Percentiles rank a stretch among this genome's conserved stretches.
Conservation (phyloP, 2,797 vertebrate species). For the Pitangus sulphuratus region DNA sequence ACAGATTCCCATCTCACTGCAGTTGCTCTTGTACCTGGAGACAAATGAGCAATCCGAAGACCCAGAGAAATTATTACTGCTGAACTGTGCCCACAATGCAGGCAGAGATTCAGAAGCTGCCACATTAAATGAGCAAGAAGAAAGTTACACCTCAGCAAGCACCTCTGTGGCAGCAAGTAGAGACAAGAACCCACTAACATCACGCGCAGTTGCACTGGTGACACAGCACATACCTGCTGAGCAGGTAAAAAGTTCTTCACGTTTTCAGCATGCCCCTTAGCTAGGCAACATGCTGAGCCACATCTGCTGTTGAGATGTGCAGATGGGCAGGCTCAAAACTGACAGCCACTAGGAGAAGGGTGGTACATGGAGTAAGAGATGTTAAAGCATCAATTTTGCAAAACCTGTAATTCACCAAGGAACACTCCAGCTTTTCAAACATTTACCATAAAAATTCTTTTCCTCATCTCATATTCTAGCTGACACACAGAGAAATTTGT, state of each 20-base stretch:
- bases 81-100: background rate
- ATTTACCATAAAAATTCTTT: background rate
- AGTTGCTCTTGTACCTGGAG: background rate
- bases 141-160: background rate
- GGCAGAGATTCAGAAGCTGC: background rate
- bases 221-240: background rate
- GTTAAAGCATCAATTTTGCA: background rate
- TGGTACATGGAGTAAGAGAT: background rate
- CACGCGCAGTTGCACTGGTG: background rate
- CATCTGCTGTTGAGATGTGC: background rate
- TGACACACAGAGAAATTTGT: background rate
- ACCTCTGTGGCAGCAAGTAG: background rate
- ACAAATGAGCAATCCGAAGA: background rate
- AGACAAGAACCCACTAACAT: background rate
- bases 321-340: background rate
- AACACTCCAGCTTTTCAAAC: background rate
- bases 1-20: background rate
- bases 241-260: background rate
- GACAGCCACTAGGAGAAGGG: background rate
- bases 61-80: background rate
- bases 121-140: background rate
- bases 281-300: background rate
- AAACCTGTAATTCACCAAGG: background rate
- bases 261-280: background rate
- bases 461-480: background rate